Percentiles rank a stretch among this genome's conserved stretches.
These are phyloP conservation scores for Meiosimyza decipiens DNA, from an alignment of 2,888 invertebrate species.

Conservation along the genomic window DNA sequence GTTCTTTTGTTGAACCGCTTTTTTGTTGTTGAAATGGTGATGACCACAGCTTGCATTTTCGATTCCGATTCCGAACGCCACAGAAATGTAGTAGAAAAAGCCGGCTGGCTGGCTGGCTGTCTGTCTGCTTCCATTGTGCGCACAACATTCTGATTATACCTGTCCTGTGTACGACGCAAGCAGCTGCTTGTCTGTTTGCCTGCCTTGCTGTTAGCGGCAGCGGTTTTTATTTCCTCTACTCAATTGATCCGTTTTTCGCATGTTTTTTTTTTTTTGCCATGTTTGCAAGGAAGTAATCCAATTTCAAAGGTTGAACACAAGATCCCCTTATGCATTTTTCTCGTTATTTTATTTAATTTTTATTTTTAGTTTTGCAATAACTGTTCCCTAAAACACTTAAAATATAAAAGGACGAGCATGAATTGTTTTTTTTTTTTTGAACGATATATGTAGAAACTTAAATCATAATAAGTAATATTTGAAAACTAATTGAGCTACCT, in stretches of 20 bases:
- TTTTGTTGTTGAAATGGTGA: background rate
- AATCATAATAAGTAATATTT: constrained; percentile 6
- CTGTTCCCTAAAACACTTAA: constrained; percentile 16
- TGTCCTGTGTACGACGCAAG: background rate
- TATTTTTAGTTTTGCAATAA: constrained; percentile 12
- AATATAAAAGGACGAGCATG: constrained; percentile 18
- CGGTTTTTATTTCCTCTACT: background rate
- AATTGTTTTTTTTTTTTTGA: background rate
- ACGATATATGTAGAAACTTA: constrained; percentile 4
- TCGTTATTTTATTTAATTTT: constrained; percentile 2
- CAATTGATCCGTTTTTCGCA: background rate
- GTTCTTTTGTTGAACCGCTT: constrained; percentile 15
- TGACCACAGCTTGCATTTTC: too few species aligned
- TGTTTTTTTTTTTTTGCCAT: too few species aligned
- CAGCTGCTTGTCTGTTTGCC: constrained; percentile 1
- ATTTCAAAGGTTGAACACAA: background rate
- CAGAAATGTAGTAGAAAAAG: too few species aligned
- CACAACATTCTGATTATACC: background rate
- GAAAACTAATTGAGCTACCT: background rate
- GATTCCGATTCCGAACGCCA: too few species aligned
- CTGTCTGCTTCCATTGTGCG: background rate
- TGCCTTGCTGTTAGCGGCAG: background rate
- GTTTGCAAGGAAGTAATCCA: background rate
- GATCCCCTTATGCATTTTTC: background rate
- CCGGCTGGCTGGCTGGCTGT: constrained; percentile 1